A percentile compares a stretch with the other conserved stretches of the same genome.
These are phyloP conservation scores for Belonocnema kinseyi DNA, from an alignment of 1,140 invertebrate species.

Conservation along the genomic window DNA sequence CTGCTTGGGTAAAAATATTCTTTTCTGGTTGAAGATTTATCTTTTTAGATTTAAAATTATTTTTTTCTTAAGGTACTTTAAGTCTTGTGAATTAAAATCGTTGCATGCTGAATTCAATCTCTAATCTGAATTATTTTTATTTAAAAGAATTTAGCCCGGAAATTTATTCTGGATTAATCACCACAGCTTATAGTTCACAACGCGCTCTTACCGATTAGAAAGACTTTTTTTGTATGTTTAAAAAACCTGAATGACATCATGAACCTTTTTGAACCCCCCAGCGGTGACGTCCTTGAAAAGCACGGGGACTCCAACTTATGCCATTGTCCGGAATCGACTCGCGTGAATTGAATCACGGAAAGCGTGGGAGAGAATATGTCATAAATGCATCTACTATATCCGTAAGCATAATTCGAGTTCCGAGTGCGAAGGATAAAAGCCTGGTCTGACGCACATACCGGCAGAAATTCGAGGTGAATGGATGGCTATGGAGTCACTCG, in stretches of 20 bases:
- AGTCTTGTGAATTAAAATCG: too few relatives aligned
- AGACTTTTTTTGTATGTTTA: too few relatives aligned
- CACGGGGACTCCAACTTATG: slow-evolving; percentile 3
- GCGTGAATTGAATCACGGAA: slow-evolving; percentile 11
- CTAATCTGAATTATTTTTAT: too few relatives aligned
- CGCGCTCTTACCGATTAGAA: too few relatives aligned
- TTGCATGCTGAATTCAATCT: too few relatives aligned
- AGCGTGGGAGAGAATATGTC: slow-evolving; percentile 30
- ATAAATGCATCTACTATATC: slow-evolving; percentile 26
- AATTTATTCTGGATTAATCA: too few relatives aligned
- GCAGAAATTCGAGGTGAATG: slow-evolving; percentile 53
- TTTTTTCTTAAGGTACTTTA: too few relatives aligned
- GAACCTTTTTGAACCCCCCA: not conserved
- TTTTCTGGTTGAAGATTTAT: too few relatives aligned
- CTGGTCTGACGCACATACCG: slow-evolving; percentile 39
- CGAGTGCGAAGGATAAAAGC: slow-evolving; percentile 27
- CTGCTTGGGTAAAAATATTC: too few relatives aligned
- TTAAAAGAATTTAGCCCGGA: too few relatives aligned
- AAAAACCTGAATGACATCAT: not conserved
- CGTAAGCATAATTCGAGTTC: slow-evolving; percentile 37
- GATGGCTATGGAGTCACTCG: slow-evolving; percentile 42
- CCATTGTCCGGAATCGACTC: slow-evolving; percentile 19
- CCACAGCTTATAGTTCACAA: too few relatives aligned
- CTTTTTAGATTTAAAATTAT: too few relatives aligned
- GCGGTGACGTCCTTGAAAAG: slow-evolving; percentile 16